Evolutionary conservation across 2,888 invertebrate species (phyloP).

Genomic region (Ichneumoninae sp.): DNA sequence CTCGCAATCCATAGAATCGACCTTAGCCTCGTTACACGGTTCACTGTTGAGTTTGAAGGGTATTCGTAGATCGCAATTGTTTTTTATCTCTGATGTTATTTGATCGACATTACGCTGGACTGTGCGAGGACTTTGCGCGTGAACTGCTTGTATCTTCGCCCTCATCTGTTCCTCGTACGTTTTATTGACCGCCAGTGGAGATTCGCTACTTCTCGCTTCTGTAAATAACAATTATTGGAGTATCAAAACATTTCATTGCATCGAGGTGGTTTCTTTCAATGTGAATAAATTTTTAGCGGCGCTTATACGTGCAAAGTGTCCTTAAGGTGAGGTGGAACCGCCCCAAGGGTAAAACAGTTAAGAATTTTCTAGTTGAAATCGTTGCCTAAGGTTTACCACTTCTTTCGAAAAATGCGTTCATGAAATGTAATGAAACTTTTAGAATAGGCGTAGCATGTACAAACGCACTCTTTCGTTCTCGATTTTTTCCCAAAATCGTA

Average conservation of each 20-base stretch:
- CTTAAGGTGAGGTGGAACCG: too few species aligned
- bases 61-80: slow-evolving; percentile 82
- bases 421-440: too few species aligned
- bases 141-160: slow-evolving; percentile 81
- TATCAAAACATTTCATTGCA: not conserved
- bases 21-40: slow-evolving; percentile 68
- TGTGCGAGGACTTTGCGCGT: slow-evolving; percentile 83
- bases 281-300: not conserved
- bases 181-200: slow-evolving; percentile 71
- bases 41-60: slow-evolving; percentile 76
- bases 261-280: not conserved
- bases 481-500: too few species aligned
- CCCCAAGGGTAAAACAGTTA: too few species aligned
- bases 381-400: too few species aligned
- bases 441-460: too few species aligned
- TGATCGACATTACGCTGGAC: slow-evolving; percentile 83
- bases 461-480: too few species aligned
- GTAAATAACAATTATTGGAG: not conserved
- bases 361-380: too few species aligned
- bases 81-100: slow-evolving; percentile 82
- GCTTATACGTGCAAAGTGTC: not conserved
- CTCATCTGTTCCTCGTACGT: slow-evolving; percentile 81
- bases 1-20: slow-evolving; percentile 81
- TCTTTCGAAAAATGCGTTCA: too few species aligned
- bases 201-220: slow-evolving; percentile 73